These are phyloP conservation scores for Neosilurus hyrtlii DNA, from an alignment of 2,797 vertebrate species.

Conservation along the genomic window DNA sequence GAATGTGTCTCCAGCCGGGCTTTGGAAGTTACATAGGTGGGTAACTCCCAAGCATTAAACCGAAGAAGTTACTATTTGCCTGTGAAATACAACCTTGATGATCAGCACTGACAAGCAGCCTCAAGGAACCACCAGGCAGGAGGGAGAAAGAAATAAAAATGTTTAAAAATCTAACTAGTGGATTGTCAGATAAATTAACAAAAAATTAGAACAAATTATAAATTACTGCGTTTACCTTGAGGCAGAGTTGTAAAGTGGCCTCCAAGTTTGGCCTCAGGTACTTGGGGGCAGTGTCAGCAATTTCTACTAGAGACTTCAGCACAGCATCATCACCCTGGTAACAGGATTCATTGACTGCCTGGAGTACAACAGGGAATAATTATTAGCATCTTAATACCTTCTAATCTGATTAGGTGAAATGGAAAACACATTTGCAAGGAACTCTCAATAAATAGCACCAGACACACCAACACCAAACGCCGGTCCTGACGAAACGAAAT, in stretches of 20 bases:
- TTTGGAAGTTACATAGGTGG: conserved; percentile 43
- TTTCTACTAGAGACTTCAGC: conserved; percentile 96
- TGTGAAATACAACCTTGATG: conserved; percentile 42
- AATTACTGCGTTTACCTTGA: conserved; percentile 78
- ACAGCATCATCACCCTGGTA: conserved; percentile 95
- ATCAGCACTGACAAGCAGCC: conserved; percentile 35
- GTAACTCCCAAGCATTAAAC: conserved; percentile 46
- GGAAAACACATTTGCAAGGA: background rate
- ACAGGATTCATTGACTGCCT: conserved; percentile 96
- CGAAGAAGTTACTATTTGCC: conserved; percentile 45
- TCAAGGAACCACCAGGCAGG: conserved; percentile 55
- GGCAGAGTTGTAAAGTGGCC: conserved; percentile 89
- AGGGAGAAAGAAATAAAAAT: background rate
- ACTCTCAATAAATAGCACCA: background rate
- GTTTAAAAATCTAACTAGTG: background rate
- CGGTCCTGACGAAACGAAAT: background rate
- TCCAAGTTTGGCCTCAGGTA: conserved; percentile 94
- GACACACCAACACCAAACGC: background rate
- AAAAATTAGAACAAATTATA: background rate
- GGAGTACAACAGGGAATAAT: conserved; percentile 33
- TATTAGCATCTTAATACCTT: background rate
- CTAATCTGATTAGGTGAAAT: background rate
- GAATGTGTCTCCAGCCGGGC: conserved; percentile 51
- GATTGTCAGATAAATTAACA: background rate
- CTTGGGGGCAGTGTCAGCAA: conserved; percentile 95